A percentile compares a stretch with the other conserved stretches of the same genome.
phyloP scores from a whole-genome alignment of 2,888 invertebrate species.

The Cinara cedri region DNA sequence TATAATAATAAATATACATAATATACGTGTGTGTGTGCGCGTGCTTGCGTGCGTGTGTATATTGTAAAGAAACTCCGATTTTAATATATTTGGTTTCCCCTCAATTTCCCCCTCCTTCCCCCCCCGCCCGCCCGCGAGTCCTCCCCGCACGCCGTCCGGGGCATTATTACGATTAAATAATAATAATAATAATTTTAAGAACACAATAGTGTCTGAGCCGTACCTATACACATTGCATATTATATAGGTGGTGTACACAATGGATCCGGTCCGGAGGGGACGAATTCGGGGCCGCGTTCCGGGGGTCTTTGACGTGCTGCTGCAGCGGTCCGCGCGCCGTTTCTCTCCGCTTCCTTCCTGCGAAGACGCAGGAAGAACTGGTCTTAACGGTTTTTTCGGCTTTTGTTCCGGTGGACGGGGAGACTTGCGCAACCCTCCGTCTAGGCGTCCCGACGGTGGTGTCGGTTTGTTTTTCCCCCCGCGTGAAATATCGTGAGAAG shows the following conservation, averaged over 20 bases:
- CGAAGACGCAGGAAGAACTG: conserved; percentile 54
- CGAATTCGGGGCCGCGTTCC: conserved; percentile 36
- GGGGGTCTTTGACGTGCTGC: conserved; percentile 46
- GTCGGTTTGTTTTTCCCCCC: conserved; percentile 13
- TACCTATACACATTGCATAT: background rate
- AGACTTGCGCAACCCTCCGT: conserved; percentile 51
- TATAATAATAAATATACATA: conserved; percentile 2
- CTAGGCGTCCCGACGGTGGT: conserved; percentile 19
- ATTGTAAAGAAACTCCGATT: conserved; percentile 35
- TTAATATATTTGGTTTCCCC: conserved; percentile 19
- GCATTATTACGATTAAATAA: conserved; percentile 55
- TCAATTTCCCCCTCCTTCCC: background rate
- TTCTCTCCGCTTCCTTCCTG: conserved; percentile 53
- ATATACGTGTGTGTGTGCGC: background rate
- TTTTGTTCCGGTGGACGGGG: conserved; percentile 42
- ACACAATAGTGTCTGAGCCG: conserved; percentile 48
- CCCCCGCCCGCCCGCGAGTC: background rate
- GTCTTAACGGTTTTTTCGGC: conserved; percentile 56
- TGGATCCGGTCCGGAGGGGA: conserved; percentile 44
- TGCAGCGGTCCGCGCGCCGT: too few relatives aligned
- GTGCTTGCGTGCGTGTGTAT: too few relatives aligned
- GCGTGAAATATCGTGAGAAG: conserved; percentile 52
- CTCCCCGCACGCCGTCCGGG: conserved; percentile 15
- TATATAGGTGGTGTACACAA: conserved; percentile 33
- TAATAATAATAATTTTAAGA: conserved; percentile 41